These are phyloP conservation scores for Pyrgilauda ruficollis DNA, from an alignment of 2,113 vertebrate species.

Conservation along the genomic window DNA sequence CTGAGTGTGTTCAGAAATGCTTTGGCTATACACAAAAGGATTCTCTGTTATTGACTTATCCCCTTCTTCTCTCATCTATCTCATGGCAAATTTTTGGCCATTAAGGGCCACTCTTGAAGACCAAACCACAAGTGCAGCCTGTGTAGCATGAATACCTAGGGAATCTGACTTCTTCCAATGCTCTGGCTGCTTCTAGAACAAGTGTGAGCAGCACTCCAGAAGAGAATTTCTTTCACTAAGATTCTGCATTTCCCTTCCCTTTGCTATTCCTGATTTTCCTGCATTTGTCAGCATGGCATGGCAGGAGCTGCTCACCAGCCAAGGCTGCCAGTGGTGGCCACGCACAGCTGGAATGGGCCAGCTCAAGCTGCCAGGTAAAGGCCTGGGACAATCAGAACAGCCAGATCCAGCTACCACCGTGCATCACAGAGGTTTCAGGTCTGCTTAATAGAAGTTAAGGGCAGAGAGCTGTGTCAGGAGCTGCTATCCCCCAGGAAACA, in stretches of 20 bases:
- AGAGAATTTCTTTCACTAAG: constrained; percentile 25
- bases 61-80: not conserved
- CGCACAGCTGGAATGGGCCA: not conserved
- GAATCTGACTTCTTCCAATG: not conserved
- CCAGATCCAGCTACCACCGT: accelerated
- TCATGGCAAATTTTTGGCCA: not conserved
- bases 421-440: not conserved
- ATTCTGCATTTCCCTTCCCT: constrained; percentile 8
- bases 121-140: not conserved
- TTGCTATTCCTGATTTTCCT: constrained; percentile 23
- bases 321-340: not conserved
- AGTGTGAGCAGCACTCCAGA: constrained; percentile 26
- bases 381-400: not conserved
- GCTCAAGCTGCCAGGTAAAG: not conserved
- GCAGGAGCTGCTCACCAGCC: not conserved
- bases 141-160: accelerated
- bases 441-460: accelerated
- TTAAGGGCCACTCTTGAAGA: not conserved
- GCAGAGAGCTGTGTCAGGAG: not conserved
- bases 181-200: constrained; percentile 38
- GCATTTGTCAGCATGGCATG: not conserved
- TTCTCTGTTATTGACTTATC: not conserved
- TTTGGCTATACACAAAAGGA: not conserved
- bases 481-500: not conserved
- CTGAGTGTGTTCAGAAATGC: not conserved